Percentiles rank a stretch among this genome's conserved stretches.
Conservation (phyloP, 2,888 invertebrate genomes). For the Xylocampa areola region DNA sequence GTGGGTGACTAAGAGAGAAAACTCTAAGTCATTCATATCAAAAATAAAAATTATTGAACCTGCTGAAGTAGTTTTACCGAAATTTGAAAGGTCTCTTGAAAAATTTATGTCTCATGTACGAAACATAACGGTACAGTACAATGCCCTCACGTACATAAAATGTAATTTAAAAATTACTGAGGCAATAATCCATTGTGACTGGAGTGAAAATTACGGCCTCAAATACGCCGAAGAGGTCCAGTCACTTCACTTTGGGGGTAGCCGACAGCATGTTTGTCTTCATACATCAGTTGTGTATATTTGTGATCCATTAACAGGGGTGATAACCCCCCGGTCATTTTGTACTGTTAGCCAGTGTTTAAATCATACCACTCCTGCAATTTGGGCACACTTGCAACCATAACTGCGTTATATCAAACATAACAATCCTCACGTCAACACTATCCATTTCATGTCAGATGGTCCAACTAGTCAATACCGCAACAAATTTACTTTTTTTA, state of each 20-base stretch:
- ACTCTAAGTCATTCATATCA: too few species aligned
- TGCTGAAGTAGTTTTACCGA: too few species aligned
- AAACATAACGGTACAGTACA: too few species aligned
- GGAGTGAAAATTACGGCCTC: slow-evolving; percentile 22
- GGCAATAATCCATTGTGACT: too few species aligned
- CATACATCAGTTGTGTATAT: slow-evolving; percentile 15
- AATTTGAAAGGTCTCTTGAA: too few species aligned
- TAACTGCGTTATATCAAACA: slow-evolving; percentile 9
- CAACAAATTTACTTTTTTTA: slow-evolving; percentile 22
- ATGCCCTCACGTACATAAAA: too few species aligned
- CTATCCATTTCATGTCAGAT: slow-evolving; percentile 20
- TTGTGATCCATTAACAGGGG: slow-evolving; percentile 9
- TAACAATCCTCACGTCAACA: slow-evolving; percentile 20
- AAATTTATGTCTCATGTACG: too few species aligned
- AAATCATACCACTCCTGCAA: slow-evolving; percentile 12
- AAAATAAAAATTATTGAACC: too few species aligned
- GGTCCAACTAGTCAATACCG: slow-evolving; percentile 22
- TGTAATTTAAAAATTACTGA: too few species aligned
- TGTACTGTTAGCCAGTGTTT: slow-evolving; percentile 20
- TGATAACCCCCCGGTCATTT: slow-evolving; percentile 8
- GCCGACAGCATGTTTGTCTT: slow-evolving; percentile 10
- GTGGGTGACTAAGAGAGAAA: too few species aligned
- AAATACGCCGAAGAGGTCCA: slow-evolving; percentile 23
- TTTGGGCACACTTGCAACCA: slow-evolving; percentile 17
- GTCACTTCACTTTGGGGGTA: slow-evolving; percentile 25